A percentile compares a stretch with the other conserved stretches of the same genome.
phyloP scores from a whole-genome alignment of 2,888 invertebrate species.

The Ypsolopha sequella region DNA sequence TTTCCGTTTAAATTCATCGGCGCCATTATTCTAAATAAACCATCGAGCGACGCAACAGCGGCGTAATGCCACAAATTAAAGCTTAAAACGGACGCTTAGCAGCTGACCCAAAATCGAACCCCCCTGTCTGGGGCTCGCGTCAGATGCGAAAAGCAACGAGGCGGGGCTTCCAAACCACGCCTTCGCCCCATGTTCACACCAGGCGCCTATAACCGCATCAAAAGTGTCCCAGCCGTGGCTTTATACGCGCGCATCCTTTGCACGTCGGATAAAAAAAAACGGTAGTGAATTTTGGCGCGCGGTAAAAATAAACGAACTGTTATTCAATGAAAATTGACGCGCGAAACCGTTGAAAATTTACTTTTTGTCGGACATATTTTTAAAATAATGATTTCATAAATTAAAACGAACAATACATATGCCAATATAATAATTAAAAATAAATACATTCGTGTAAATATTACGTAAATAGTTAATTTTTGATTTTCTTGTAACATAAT shows the following conservation, averaged over 20 bases:
- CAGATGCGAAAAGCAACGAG: slow-evolving; percentile 62
- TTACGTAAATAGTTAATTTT: too few relatives aligned
- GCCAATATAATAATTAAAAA: too few relatives aligned
- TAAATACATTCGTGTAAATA: too few relatives aligned
- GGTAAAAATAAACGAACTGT: too few relatives aligned
- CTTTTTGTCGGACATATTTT: too few relatives aligned
- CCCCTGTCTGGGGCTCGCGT: slow-evolving; percentile 36
- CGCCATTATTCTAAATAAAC: slow-evolving; percentile 57
- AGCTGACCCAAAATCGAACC: slow-evolving; percentile 68
- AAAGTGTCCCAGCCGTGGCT: slow-evolving; percentile 54
- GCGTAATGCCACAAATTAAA: slow-evolving; percentile 68
- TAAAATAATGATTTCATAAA: too few relatives aligned
- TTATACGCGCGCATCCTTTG: slow-evolving; percentile 39
- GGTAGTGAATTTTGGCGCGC: too few relatives aligned
- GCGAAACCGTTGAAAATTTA: too few relatives aligned
- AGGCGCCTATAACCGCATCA: slow-evolving; percentile 45
- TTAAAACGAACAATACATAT: too few relatives aligned
- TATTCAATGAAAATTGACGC: too few relatives aligned
- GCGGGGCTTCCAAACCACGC: slow-evolving; percentile 54
- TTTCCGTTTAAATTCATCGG: slow-evolving; percentile 40
- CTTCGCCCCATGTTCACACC: slow-evolving; percentile 37
- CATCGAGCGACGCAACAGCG: slow-evolving; percentile 40
- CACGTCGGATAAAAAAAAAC: slow-evolving; percentile 20
- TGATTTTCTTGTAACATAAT: too few relatives aligned
- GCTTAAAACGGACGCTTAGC: slow-evolving; percentile 69